Conservation (phyloP, 2,113 vertebrate species). For the Saguinus midas region DNA sequence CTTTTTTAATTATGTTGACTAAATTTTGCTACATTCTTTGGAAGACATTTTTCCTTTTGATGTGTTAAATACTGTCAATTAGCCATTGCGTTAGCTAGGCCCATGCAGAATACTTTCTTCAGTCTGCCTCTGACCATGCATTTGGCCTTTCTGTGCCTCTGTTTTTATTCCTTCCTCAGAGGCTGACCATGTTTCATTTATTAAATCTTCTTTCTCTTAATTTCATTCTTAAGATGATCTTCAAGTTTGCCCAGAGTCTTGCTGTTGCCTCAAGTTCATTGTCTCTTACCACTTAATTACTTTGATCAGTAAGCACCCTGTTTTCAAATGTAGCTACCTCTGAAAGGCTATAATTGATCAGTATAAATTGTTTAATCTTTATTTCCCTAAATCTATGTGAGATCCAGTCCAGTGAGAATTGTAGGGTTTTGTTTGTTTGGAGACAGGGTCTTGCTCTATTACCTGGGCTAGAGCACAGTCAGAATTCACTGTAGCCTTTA, state of each 20-base stretch:
- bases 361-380: slow-evolving; percentile 42
- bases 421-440: background rate
- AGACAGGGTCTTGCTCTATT: too few relatives aligned
- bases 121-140: background rate
- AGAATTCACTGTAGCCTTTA: too few relatives aligned
- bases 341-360: background rate
- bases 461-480: too few relatives aligned
- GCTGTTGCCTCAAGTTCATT: background rate
- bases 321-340: background rate
- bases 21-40: background rate
- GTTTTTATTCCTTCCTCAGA: background rate
- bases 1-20: background rate
- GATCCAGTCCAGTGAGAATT: background rate
- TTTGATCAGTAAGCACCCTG: slow-evolving; percentile 14
- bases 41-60: background rate
- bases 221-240: background rate
- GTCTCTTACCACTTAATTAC: background rate
- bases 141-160: background rate
- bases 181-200: background rate
- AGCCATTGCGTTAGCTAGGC: background rate
- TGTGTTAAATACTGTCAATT: background rate
- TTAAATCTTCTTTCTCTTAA: background rate
- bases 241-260: background rate
- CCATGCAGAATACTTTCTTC: background rate
- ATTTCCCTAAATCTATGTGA: background rate